Evolutionary conservation across 2,888 invertebrate genomes (phyloP).

Genomic region (Pollenia amentaria): DNA sequence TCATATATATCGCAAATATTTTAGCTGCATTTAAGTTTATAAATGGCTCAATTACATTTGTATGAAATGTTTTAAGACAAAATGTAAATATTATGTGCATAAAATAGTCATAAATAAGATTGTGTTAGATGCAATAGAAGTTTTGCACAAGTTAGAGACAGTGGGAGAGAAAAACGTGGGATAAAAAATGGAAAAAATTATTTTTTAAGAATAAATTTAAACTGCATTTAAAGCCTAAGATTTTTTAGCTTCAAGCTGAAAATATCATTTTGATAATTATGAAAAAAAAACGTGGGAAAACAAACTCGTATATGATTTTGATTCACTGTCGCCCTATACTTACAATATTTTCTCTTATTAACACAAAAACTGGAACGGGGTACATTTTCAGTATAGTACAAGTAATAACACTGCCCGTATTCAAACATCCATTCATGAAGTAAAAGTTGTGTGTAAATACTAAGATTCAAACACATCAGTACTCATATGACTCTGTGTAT

Average conservation of each 20-base stretch:
- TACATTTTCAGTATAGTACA: constrained; percentile 6
- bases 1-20: neutral
- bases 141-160: neutral
- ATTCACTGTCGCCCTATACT: neutral
- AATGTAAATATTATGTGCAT: constrained; percentile 67
- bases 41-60: constrained; percentile 66
- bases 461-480: neutral
- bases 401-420: constrained; percentile 1
- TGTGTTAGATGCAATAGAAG: neutral
- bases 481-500: neutral
- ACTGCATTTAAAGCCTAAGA: too few relatives aligned
- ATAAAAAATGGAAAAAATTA: neutral
- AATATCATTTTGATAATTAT: too few relatives aligned
- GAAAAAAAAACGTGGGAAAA: neutral
- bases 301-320: neutral
- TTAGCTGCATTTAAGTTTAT: constrained; percentile 26
- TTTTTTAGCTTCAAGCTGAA: too few relatives aligned
- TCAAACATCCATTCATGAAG: constrained; percentile 13
- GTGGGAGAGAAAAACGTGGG: neutral
- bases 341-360: neutral
- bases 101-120: constrained; percentile 64
- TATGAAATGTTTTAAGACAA: constrained; percentile 63
- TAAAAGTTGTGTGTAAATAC: neutral
- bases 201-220: too few relatives aligned
- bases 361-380: neutral